Evolutionary conservation across 1,140 invertebrate genomes (phyloP).

Genomic region (Phymastichus coffea): DNA sequence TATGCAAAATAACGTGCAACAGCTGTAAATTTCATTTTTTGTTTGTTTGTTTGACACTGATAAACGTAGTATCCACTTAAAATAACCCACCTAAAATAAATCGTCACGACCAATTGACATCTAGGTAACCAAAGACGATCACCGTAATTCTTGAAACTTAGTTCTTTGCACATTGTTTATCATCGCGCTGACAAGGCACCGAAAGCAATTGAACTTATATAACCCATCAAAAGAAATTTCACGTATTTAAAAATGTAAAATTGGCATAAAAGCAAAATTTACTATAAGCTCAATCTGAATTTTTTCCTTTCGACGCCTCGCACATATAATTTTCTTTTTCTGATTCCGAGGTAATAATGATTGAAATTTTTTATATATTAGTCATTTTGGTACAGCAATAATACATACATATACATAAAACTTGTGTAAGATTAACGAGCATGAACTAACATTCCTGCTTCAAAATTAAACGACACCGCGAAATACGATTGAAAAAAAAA

Average conservation of each 20-base stretch:
- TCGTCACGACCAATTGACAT: slow-evolving; percentile 10
- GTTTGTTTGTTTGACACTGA: background rate
- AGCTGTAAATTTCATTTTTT: background rate
- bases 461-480: slow-evolving; percentile 4
- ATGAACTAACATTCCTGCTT: slow-evolving; percentile 33
- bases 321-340: background rate
- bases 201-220: background rate
- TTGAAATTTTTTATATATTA: slow-evolving; percentile 27
- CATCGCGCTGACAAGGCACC: background rate
- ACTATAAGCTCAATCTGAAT: background rate
- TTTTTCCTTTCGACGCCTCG: slow-evolving; percentile 17
- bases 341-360: slow-evolving; percentile 9
- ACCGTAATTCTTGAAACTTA: slow-evolving; percentile 6
- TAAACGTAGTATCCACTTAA: slow-evolving; percentile 5
- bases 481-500: slow-evolving; percentile 3
- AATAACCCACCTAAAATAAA: background rate
- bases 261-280: background rate
- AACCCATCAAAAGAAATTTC: background rate
- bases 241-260: background rate
- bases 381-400: slow-evolving; percentile 37
- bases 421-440: slow-evolving; percentile 33
- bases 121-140: slow-evolving; percentile 8
- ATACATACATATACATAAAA: slow-evolving; percentile 38
- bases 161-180: background rate
- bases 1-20: slow-evolving; percentile 15